Percentiles rank a stretch among this genome's conserved stretches.
Conservation (phyloP, 1,140 invertebrate genomes). For the Helicoverpa armigera region DNA sequence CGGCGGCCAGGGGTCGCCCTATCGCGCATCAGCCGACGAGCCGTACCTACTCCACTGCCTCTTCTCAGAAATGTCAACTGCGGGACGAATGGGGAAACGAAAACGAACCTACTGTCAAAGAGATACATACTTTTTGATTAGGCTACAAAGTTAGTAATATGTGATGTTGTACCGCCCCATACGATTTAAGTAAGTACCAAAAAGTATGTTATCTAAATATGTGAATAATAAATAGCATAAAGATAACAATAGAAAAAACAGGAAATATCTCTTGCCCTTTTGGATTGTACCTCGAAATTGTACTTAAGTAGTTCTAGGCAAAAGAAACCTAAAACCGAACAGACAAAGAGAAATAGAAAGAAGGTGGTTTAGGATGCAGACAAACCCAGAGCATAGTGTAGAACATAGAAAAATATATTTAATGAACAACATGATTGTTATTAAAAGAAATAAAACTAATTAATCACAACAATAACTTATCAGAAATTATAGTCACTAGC, state of each 20-base stretch:
- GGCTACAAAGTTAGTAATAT: neutral
- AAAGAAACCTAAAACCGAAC: too few relatives aligned
- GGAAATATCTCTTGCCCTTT: too few relatives aligned
- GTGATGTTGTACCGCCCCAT: neutral
- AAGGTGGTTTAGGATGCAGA: neutral
- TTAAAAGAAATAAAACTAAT: slow-evolving; percentile 57
- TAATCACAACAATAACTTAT: slow-evolving; percentile 79
- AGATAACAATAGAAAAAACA: too few relatives aligned
- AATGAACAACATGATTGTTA: slow-evolving; percentile 67
- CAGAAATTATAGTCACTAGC: slow-evolving; percentile 17
- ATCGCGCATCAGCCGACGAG: slow-evolving; percentile 56
- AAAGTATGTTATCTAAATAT: neutral
- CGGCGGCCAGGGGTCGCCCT: slow-evolving; percentile 63
- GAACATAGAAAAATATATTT: slow-evolving; percentile 59
- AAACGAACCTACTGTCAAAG: neutral
- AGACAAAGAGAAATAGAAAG: too few relatives aligned
- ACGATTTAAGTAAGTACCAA: neutral
- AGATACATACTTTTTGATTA: slow-evolving; percentile 4
- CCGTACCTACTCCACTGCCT: slow-evolving; percentile 5
- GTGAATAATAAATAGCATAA: too few relatives aligned
- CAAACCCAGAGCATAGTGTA: slow-evolving; percentile 4
- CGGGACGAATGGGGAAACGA: too few relatives aligned
- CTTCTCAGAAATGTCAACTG: slow-evolving; percentile 30
- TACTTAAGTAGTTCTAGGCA: too few relatives aligned
- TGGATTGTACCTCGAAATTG: too few relatives aligned